A percentile compares a stretch with the other conserved stretches of the same genome.
Evolutionary conservation across 2,888 invertebrate genomes (phyloP).

Genomic region (Brenthis daphne): DNA sequence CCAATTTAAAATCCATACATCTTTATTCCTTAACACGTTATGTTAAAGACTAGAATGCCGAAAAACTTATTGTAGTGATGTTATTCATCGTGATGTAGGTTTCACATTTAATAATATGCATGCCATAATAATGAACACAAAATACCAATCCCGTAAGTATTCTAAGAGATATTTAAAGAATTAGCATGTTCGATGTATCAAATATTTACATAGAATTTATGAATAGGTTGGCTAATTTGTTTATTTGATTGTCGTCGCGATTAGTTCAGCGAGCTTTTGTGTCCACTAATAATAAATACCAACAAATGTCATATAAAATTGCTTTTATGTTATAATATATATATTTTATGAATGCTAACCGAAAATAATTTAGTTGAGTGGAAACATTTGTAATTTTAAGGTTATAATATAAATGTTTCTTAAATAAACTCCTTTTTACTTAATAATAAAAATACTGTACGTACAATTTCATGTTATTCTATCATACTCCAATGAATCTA

Average conservation of each 20-base stretch:
- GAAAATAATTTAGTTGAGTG: neutral
- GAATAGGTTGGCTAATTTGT: constrained; percentile 33
- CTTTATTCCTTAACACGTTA: constrained; percentile 17
- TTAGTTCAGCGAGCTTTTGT: constrained; percentile 27
- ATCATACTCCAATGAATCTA: too few relatives aligned
- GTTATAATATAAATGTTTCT: too few relatives aligned
- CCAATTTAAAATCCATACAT: constrained; percentile 8
- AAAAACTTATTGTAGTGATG: constrained; percentile 18
- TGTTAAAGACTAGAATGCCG: constrained; percentile 13
- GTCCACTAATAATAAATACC: constrained; percentile 23
- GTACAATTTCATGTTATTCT: too few relatives aligned
- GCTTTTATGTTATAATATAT: too few relatives aligned
- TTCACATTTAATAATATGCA: constrained; percentile 52
- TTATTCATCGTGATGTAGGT: constrained; percentile 40
- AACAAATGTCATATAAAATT: constrained; percentile 24
- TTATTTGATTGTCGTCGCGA: constrained; percentile 30
- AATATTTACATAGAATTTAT: constrained; percentile 35
- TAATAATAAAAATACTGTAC: too few relatives aligned
- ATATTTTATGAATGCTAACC: neutral
- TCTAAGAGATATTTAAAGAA: constrained; percentile 44
- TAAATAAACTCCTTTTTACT: too few relatives aligned
- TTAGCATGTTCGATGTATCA: constrained; percentile 37
- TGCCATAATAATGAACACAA: constrained; percentile 47
- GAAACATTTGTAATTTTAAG: too few relatives aligned
- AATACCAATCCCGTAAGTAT: constrained; percentile 42